Percentiles rank a stretch among this genome's conserved stretches.
Evolutionary conservation across 2,888 invertebrate species (phyloP).

Genomic region (Mesorhabditis belari): DNA sequence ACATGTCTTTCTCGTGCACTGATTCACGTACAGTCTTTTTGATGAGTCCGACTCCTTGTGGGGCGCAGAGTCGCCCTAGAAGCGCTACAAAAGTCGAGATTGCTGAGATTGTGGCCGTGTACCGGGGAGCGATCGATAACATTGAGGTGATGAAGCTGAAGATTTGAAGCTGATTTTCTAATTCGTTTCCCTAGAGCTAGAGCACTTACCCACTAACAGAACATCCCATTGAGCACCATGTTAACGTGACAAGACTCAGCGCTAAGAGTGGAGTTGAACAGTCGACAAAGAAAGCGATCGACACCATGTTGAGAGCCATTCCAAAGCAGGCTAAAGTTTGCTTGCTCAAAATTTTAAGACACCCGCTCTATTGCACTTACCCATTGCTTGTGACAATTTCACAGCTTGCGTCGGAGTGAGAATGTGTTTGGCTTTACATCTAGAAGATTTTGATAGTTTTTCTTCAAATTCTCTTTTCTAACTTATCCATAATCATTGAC

Average conservation of each 20-base stretch:
- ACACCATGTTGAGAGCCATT: constrained; percentile 15
- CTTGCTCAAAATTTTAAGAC: background rate
- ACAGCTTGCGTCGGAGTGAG: constrained; percentile 25
- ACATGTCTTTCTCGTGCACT: background rate
- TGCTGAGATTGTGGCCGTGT: constrained; percentile 36
- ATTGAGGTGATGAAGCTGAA: constrained; percentile 36
- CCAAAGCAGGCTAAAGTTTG: constrained; percentile 26
- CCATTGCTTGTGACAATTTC: constrained; percentile 26
- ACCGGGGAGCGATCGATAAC: constrained; percentile 36
- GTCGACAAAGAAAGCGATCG: constrained; percentile 32
- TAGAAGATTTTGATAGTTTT: no score
- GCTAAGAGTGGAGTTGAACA: constrained; percentile 29
- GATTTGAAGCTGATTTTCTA: background rate
- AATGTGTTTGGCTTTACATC: constrained; percentile 1
- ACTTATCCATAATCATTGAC: constrained; percentile 29
- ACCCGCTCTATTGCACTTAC: constrained; percentile 5
- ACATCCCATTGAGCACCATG: constrained; percentile 7
- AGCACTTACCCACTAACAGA: background rate
- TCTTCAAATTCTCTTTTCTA: constrained; percentile 26
- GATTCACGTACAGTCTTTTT: constrained; percentile 18
- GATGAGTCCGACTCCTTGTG: constrained; percentile 24
- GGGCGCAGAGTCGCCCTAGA: constrained; percentile 26
- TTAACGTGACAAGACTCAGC: constrained; percentile 26
- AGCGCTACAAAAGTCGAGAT: constrained; percentile 34
- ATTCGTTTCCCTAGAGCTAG: background rate